A percentile compares a stretch with the other conserved stretches of the same genome.
These are phyloP conservation scores for Lymantria dispar DNA, from an alignment of 2,888 invertebrate genomes.

Conservation along the genomic window DNA sequence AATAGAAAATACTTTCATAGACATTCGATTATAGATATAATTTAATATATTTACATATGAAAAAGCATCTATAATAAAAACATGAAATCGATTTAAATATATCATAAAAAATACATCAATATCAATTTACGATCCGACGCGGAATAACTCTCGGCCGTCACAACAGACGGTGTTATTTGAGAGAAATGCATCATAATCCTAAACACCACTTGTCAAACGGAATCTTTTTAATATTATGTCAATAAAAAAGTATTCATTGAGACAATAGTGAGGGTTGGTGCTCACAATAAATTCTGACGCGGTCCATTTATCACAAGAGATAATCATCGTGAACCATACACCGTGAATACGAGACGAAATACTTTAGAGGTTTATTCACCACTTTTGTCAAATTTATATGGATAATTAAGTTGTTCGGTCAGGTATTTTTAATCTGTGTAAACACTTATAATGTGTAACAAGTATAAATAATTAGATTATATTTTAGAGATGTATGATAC, in stretches of 20 bases:
- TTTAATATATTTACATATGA: conserved; percentile 72
- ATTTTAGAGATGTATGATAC: too few species aligned
- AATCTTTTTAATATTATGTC: conserved; percentile 71
- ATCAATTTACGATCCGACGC: conserved; percentile 68
- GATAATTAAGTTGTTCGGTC: conserved; percentile 43
- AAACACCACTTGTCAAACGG: conserved; percentile 73
- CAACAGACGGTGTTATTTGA: conserved; percentile 51
- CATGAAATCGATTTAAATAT: conserved; percentile 67
- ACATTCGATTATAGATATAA: conserved; percentile 46
- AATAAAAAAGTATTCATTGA: conserved; percentile 80
- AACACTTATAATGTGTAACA: conserved; percentile 52
- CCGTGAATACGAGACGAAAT: conserved; percentile 62
- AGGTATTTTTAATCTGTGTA: conserved; percentile 37
- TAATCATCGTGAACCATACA: conserved; percentile 63
- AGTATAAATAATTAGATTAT: conserved; percentile 28
- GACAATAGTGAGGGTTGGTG: conserved; percentile 75
- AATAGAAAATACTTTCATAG: conserved; percentile 27
- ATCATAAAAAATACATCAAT: conserved; percentile 73
- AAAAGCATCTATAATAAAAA: conserved; percentile 64
- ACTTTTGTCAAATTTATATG: conserved; percentile 51
- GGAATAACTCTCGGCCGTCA: conserved; percentile 51
- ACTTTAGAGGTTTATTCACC: conserved; percentile 62
- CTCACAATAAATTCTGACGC: conserved; percentile 76
- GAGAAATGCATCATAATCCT: conserved; percentile 64
- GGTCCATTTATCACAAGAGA: conserved; percentile 77